A percentile compares a stretch with the other conserved stretches of the same genome.
phyloP scores from a whole-genome alignment of 1,140 invertebrate species.

The Meloidogyne chitwoodi region DNA sequence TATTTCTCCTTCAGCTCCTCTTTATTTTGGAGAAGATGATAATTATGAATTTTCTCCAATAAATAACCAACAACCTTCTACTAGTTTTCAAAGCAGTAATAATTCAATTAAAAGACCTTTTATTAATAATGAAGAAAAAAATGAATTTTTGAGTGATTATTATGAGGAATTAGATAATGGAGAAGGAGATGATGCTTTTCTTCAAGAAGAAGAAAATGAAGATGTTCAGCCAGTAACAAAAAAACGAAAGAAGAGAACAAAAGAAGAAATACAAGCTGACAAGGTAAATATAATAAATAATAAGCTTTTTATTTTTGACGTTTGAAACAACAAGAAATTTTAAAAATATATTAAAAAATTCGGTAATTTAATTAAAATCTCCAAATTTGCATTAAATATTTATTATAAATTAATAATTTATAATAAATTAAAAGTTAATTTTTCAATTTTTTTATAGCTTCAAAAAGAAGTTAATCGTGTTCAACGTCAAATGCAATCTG shows the following conservation, averaged over 20 bases:
- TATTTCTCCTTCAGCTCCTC: not conserved
- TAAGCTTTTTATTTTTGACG: no score
- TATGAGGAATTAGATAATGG: not conserved
- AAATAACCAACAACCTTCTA: not conserved
- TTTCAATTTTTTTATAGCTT: slow-evolving; percentile 24
- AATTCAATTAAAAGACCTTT: not conserved
- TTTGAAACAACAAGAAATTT: no score
- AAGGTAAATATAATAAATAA: slow-evolving; percentile 40
- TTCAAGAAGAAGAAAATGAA: not conserved
- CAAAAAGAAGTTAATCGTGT: slow-evolving; percentile 45
- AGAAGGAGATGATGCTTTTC: not conserved
- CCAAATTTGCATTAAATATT: no score
- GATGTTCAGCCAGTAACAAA: not conserved
- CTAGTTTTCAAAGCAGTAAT: not conserved
- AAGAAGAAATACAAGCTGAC: slow-evolving; percentile 45
- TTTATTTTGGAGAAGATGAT: not conserved
- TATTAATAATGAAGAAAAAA: not conserved
- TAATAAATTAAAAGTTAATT: slow-evolving; percentile 2
- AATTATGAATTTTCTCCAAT: not conserved
- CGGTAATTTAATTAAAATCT: no score
- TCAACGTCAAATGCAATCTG: slow-evolving; percentile 43
- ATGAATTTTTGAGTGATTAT: not conserved
- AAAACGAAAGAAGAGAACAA: slow-evolving; percentile 32
- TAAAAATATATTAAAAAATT: no score
- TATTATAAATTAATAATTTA: no score